Base-by-base conservation (phyloP, 2,113 vertebrate genomes). In the Corythaeola cristata region DNA sequence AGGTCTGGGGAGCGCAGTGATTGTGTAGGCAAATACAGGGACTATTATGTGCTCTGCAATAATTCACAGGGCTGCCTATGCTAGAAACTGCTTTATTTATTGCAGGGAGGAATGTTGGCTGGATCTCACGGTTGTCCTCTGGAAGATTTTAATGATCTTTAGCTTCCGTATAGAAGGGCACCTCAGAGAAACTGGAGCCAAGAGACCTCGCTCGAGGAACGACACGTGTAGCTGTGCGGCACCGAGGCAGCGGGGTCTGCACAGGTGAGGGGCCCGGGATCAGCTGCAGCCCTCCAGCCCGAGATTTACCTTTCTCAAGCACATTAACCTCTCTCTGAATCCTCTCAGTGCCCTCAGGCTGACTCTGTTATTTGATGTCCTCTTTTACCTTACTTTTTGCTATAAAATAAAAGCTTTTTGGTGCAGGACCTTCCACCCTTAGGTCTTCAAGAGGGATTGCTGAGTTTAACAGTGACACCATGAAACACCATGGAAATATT, bases 11-110 rank as follows among this genome's bases (percentile, higher is more conserved):
- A 92, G 89, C 2, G 1, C 45, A 30, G 85, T 11, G 76, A 69
- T 60, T 79, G 92, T 78, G 76, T 59, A 71, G 81, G 81, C 89
- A 94, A 96, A 94, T 86, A 45, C 67, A 79, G 80, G 76, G 59
- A 60, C 77, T 83, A 20, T 74, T 78, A 75, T 52, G 81, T 87
- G 85, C 72, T 83, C 66, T 79, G 85, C 50, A 83, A 8, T 83
- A 94, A 83, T 53, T 89, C 89, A 78, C 37, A 53, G 60, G 83
- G 77, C 81, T 2, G 56, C 50, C 67, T 32, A 14, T 55, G 82
- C 89, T 95, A 44, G 45, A 71, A 94, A 83, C 60, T n/a, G 66
- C 24, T 82, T 71, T 69, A 79, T 86, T 94, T 87, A 83, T 75
- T 26, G 85, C 60, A 66, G 80, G 62, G 41, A 66, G 26, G 45